These are phyloP conservation scores for Podarcis muralis DNA, from an alignment of 2,113 vertebrate species.

Conservation along the genomic window DNA sequence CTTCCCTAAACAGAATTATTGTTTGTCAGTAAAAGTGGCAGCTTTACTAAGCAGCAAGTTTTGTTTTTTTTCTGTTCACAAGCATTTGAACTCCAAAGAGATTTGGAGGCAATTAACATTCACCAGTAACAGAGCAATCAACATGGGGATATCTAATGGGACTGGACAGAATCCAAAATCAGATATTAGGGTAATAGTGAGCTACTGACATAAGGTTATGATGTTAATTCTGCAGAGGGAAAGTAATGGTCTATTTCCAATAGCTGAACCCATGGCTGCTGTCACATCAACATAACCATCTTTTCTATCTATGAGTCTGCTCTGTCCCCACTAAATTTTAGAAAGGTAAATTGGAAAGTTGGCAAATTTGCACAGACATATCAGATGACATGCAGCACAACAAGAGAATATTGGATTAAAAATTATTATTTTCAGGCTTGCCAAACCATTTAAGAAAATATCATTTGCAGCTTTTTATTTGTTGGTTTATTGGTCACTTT, in stretches of 20 bases:
- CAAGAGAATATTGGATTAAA: conserved; percentile 66
- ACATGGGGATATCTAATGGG: conserved; percentile 78
- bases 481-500: too few species aligned
- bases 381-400: conserved; percentile 64
- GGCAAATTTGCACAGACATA: conserved; percentile 37
- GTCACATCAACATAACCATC: conserved; percentile 67
- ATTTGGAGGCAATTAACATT: conserved; percentile 84
- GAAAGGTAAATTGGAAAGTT: conserved; percentile 56
- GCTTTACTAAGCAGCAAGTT: conserved; percentile 62
- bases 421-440: conserved; percentile 65
- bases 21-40: conserved; percentile 75
- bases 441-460: conserved; percentile 46
- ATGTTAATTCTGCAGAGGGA: conserved; percentile 75
- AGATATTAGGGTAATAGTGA: conserved; percentile 80
- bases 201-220: conserved; percentile 78
- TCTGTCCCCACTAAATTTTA: conserved; percentile 49
- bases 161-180: conserved; percentile 84
- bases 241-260: conserved; percentile 65
- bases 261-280: conserved; percentile 58
- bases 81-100: conserved; percentile 78
- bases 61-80: conserved; percentile 30
- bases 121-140: conserved; percentile 83
- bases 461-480: conserved; percentile 32
- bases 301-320: conserved; percentile 60
- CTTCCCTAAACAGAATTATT: conserved; percentile 72